phyloP scores from a whole-genome alignment of 2,113 vertebrate species.

The Anoplopoma fimbria region DNA sequence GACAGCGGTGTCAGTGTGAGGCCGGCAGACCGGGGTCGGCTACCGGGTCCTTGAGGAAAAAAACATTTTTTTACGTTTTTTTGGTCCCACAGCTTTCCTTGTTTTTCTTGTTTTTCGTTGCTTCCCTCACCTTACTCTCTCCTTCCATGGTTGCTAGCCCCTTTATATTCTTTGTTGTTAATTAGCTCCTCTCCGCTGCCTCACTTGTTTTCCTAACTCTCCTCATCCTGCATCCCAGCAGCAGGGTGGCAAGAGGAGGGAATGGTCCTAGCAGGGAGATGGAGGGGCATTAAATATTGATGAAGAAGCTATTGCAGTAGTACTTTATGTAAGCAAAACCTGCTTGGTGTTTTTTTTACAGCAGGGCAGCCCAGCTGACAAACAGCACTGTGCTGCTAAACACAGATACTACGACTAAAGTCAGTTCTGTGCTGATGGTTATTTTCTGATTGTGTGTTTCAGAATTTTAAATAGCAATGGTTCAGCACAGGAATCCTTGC shows the following conservation, averaged over 20 bases:
- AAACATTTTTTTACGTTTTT: background rate
- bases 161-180: constrained; percentile 9
- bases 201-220: background rate
- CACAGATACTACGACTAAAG: background rate
- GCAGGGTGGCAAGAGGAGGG: background rate
- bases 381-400: constrained; percentile 1
- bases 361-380: constrained; percentile 23
- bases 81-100: background rate
- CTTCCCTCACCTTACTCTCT: background rate
- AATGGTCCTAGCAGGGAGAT: constrained; percentile 21
- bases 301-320: constrained; percentile 29
- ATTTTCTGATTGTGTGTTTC: background rate
- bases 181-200: constrained; percentile 1
- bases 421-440: background rate
- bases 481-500: background rate
- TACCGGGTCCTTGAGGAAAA: constrained; percentile 9
- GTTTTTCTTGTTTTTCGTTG: background rate
- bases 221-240: constrained; percentile 25
- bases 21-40: background rate
- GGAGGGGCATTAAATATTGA: constrained; percentile 52
- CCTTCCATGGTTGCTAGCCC: background rate
- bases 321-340: constrained; percentile 52
- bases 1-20: constrained; percentile 53
- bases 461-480: background rate
- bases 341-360: constrained; percentile 8